Evolutionary conservation across 1,140 invertebrate species (phyloP), one percentile per base, ranked within the genome.

Genomic region (Hycleus phaleratus): DNA sequence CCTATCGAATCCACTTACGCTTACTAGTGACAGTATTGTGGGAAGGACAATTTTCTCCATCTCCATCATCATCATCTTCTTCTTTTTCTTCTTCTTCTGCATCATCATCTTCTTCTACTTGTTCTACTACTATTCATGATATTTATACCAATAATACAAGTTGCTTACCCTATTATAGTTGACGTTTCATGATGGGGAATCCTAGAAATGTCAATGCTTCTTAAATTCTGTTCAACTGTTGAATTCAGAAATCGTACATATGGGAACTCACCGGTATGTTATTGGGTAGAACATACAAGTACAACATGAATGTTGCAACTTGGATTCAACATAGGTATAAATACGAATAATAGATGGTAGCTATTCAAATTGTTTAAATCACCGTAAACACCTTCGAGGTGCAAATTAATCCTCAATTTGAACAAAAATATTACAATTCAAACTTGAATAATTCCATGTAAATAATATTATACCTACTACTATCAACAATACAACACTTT

Each of bases 401-500:
- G 64, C 64, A 68, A 68, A 68, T 66, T 68, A 68, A 68, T 68
- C 64, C 64, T 32, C 46, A 24, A 38, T 26, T 46, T 53, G 54
- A 62, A 68, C 66, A 68, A 68, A 68, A 68, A 68, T 68, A 66
- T 66, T 56, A 42, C 57, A 44, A 60, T 68, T 68, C 60, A 66
- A 57, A 64, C 66, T 64, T 61, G 66, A 67, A 60, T 54, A 63
- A 60, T 65, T 65, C 58, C 57, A 62, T 61, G 61, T 58, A 62
- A 62, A 65, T 58, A 55, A 59, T 32, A 7, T 32, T 32, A 32
- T 7, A 32, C 32, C 32, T 4, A 32, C 26, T 32, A 32, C 7
- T 32, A 32, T 5, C 3, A 5, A 4, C 32, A 5, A 32, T 18
- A 18, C 18, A 18, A 18, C 18, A 18, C 18, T 32, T 32, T 32